phyloP scores from a whole-genome alignment of 2,888 invertebrate species.

The Aquatica leii region DNA sequence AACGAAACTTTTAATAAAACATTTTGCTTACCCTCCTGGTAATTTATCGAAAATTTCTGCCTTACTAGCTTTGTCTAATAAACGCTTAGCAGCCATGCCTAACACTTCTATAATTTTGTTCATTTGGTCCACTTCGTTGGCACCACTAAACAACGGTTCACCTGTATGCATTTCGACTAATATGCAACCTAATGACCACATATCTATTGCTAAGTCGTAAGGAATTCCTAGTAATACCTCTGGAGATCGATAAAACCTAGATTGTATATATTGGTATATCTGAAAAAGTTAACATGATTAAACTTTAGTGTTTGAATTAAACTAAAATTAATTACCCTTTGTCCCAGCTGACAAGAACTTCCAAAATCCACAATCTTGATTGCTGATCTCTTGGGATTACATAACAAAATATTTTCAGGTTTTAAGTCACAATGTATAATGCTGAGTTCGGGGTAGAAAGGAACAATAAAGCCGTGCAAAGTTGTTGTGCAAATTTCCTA shows the following conservation, averaged over 20 bases:
- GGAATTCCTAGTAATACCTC: constrained; percentile 98
- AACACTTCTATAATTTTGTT: constrained; percentile 99
- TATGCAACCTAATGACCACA: constrained; percentile 99
- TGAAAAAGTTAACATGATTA: no score
- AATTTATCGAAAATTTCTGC: constrained; percentile 98
- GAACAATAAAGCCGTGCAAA: constrained; percentile 98
- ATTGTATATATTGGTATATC: constrained; percentile 99
- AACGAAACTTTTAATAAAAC: no score
- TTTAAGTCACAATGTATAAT: constrained; percentile 99
- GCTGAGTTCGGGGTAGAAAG: constrained; percentile 99
- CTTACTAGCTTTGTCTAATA: constrained; percentile 96
- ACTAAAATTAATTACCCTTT: constrained; percentile 80
- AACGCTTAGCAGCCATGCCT: constrained; percentile 96
- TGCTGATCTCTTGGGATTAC: constrained; percentile 99
- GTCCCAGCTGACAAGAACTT: constrained; percentile 99
- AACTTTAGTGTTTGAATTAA: no score
- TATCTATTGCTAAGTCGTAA: constrained; percentile 99
- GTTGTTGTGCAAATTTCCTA: constrained; percentile 99
- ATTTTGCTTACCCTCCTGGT: constrained; percentile 89
- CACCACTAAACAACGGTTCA: constrained; percentile 98
- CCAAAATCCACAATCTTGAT: constrained; percentile 99
- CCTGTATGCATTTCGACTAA: constrained; percentile 99
- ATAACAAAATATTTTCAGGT: constrained; percentile 99
- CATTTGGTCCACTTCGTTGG: constrained; percentile 99
- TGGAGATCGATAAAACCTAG: constrained; percentile 97